Conservation (phyloP, 1,140 invertebrate species). For the Philaenus spumarius region DNA sequence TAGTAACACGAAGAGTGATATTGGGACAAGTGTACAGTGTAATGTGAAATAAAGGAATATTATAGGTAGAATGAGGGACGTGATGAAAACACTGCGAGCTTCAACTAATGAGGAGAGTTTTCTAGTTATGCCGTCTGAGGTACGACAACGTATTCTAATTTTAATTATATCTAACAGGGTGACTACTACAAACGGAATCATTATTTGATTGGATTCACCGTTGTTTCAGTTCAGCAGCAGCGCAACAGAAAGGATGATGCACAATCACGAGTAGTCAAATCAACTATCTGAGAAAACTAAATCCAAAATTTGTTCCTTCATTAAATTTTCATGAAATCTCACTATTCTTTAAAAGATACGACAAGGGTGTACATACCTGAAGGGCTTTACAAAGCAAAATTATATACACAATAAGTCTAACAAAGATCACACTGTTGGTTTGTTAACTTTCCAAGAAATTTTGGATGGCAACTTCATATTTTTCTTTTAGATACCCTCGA, state of each 20-base stretch:
- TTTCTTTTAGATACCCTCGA: slow-evolving; percentile 17
- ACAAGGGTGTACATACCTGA: slow-evolving; percentile 1
- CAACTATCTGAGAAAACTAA: too few species aligned
- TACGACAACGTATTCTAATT: slow-evolving; percentile 3
- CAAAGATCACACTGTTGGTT: slow-evolving; percentile 4
- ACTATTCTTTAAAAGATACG: too few species aligned
- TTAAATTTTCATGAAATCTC: too few species aligned
- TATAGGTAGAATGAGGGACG: too few species aligned
- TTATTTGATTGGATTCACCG: slow-evolving; percentile 2
- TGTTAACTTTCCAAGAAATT: slow-evolving; percentile 13
- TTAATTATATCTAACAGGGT: slow-evolving; percentile 7
- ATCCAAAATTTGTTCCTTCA: too few species aligned
- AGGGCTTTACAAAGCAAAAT: not conserved
- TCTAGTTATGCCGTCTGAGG: not conserved
- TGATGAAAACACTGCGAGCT: too few species aligned
- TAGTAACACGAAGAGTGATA: slow-evolving; percentile 8
- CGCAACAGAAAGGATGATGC: slow-evolving; percentile 1
- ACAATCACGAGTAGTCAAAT: not conserved
- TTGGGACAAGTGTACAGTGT: slow-evolving; percentile 3
- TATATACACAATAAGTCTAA: slow-evolving; percentile 1
- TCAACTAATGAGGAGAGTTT: not conserved
- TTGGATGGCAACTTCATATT: slow-evolving; percentile 19
- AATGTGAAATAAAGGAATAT: slow-evolving; percentile 7
- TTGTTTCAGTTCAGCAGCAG: not conserved
- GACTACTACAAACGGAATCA: slow-evolving; percentile 8